Evolutionary conservation across 2,888 invertebrate genomes (phyloP).

Genomic region (Cryptocephalus moraei): DNA sequence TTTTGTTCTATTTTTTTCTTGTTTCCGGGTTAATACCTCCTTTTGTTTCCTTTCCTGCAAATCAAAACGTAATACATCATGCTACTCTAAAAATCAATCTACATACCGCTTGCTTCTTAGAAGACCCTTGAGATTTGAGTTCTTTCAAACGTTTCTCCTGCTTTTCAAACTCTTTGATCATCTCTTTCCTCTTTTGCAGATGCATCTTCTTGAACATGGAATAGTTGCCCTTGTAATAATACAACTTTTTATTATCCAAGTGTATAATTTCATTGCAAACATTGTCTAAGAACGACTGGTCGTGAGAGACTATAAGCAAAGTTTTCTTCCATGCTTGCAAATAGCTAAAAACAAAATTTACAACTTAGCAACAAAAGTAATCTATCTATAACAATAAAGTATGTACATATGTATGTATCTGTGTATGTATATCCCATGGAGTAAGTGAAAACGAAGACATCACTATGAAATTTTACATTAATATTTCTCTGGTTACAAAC

Average conservation of each 20-base stretch:
- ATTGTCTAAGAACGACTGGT: conserved; percentile 98
- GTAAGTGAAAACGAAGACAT: too few relatives aligned
- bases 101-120: conserved; percentile 80
- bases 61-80: neutral
- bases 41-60: conserved; percentile 83
- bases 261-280: conserved; percentile 99
- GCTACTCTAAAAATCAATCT: conserved; percentile 1
- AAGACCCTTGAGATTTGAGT: conserved; percentile 88
- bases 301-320: conserved; percentile 95
- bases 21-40: conserved; percentile 80
- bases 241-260: conserved; percentile 85
- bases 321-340: conserved; percentile 99
- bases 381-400: neutral
- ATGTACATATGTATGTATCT: too few relatives aligned
- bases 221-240: conserved; percentile 96
- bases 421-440: too few relatives aligned
- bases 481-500: too few relatives aligned
- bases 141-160: conserved; percentile 95
- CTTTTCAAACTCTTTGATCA: conserved; percentile 94
- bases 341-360: conserved; percentile 51
- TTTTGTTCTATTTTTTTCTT: conserved; percentile 82
- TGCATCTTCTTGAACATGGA: conserved; percentile 99
- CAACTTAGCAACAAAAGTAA: neutral
- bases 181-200: conserved; percentile 89
- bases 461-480: too few relatives aligned